Conservation (phyloP, 1,140 invertebrate genomes). For the Seison nebaliae region DNA sequence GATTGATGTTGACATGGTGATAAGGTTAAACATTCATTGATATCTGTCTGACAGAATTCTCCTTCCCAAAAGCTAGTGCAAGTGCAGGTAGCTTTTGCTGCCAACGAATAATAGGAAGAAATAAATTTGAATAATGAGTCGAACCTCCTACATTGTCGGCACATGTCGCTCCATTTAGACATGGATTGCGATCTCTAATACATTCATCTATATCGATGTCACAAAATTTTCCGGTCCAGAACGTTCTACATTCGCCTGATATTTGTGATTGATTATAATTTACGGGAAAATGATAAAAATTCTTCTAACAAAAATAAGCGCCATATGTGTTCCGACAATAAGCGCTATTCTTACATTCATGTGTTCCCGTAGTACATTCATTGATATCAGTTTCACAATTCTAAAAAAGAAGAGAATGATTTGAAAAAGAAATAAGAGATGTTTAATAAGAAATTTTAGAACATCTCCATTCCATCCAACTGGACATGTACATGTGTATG, state of each 20-base stretch:
- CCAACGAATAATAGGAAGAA: no score
- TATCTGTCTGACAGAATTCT: constrained; percentile 11
- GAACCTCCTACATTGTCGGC: constrained; percentile 14
- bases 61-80: no score
- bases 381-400: constrained; percentile 12
- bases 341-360: constrained; percentile 7
- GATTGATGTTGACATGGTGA: constrained; percentile 61
- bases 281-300: constrained; percentile 21
- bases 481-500: constrained; percentile 24
- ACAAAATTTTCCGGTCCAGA: constrained; percentile 57
- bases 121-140: no score
- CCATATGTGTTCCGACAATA: constrained; percentile 13
- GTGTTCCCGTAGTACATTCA: background rate
- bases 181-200: constrained; percentile 15
- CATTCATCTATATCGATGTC: constrained; percentile 54
- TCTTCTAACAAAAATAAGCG: constrained; percentile 23
- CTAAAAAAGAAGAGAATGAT: no score
- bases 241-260: constrained; percentile 14
- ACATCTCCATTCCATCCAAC: constrained; percentile 21
- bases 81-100: no score
- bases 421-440: no score
- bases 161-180: constrained; percentile 14
- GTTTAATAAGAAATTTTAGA: no score
- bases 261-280: constrained; percentile 14
- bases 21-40: constrained; percentile 3